phyloP scores from a whole-genome alignment of 2,797 vertebrate genomes.

The Bovichtus variegatus region DNA sequence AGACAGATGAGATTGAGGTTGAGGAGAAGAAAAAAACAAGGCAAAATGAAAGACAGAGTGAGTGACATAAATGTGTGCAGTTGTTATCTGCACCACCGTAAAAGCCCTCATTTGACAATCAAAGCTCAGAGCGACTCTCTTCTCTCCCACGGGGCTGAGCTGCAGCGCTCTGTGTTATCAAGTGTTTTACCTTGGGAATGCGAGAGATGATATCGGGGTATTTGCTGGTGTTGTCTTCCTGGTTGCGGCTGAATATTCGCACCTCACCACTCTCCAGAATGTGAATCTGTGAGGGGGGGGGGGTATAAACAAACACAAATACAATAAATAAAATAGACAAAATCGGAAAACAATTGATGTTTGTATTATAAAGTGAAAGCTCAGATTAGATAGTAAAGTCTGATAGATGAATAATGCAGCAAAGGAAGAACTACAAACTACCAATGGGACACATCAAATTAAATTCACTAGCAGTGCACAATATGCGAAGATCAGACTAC shows the following conservation, averaged over 20 bases:
- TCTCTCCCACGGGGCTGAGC: conserved; percentile 37
- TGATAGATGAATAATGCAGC: conserved; percentile 7
- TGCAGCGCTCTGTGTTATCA: conserved; percentile 10
- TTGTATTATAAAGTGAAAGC: neutral
- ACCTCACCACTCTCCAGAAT: conserved; percentile 90
- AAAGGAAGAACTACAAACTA: neutral
- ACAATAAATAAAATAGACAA: neutral
- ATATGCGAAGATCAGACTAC: neutral
- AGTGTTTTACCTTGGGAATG: conserved; percentile 87
- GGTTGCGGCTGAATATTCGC: conserved; percentile 92
- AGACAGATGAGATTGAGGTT: conserved; percentile 26
- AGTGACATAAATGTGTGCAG: conserved; percentile 42
- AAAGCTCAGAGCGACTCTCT: conserved; percentile 14
- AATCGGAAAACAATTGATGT: too few relatives aligned
- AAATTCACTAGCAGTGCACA: neutral
- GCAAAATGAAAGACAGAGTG: conserved; percentile 27
- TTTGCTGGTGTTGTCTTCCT: conserved; percentile 93
- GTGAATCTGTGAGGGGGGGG: conserved; percentile 86
- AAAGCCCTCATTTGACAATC: conserved; percentile 55
- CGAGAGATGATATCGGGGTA: conserved; percentile 92
- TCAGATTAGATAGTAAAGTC: neutral
- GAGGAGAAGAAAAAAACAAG: conserved; percentile 19
- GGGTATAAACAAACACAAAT: neutral
- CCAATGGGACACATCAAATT: neutral
- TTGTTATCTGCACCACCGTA: conserved; percentile 37